phyloP scores from a whole-genome alignment of 2,113 vertebrate genomes.

The Felis catus region DNA sequence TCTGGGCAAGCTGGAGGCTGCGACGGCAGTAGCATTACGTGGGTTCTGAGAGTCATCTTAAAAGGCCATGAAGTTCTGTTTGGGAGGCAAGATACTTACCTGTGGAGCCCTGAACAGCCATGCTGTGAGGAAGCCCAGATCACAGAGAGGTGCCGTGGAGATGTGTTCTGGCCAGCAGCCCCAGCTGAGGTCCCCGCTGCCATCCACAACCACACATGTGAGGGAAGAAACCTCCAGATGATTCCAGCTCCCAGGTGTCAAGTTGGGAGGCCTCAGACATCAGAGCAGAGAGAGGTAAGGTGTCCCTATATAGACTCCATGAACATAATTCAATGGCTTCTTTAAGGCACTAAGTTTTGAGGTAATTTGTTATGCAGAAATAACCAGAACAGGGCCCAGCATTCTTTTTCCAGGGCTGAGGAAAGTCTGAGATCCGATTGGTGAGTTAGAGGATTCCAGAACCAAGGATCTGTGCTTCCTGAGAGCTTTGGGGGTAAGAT shows the following conservation, averaged over 20 bases:
- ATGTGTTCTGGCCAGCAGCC: not conserved
- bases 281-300: not conserved
- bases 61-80: not conserved
- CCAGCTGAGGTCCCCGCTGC: not conserved
- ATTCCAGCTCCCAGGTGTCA: not conserved
- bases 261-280: not conserved
- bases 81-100: not conserved
- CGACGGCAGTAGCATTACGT: not conserved
- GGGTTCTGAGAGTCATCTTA: not conserved
- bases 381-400: not conserved
- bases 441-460: not conserved
- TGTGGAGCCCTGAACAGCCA: not conserved
- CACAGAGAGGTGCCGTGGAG: fast-evolving
- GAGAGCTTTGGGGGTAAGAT: not conserved
- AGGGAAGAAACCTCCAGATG: not conserved
- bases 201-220: not conserved
- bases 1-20: not conserved
- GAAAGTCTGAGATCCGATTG: not conserved
- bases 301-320: not conserved
- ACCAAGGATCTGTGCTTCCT: not conserved
- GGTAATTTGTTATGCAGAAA: not conserved
- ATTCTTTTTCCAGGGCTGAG: not conserved
- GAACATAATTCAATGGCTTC: not conserved
- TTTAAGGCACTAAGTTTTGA: not conserved
- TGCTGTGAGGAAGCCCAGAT: not conserved